Evolutionary conservation across 2,113 vertebrate species (phyloP).

Genomic region (Copsychus sechellarum): DNA sequence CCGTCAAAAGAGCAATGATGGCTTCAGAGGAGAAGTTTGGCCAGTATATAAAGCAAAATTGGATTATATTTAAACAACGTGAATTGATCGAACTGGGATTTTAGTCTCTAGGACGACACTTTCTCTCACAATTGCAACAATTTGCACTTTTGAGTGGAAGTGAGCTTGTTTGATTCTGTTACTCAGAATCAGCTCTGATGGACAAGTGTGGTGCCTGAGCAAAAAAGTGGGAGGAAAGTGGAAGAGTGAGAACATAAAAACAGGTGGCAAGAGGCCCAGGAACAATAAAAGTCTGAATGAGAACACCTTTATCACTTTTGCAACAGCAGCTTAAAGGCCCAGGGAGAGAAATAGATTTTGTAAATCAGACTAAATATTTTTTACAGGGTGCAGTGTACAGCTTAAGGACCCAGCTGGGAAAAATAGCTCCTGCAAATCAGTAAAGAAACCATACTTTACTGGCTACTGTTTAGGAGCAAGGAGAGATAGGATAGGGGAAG

Average conservation of each 20-base stretch:
- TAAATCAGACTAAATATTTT: conserved; percentile 58
- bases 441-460: conserved; percentile 7
- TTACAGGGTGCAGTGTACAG: conserved; percentile 1
- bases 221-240: not conserved
- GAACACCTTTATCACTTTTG: conserved; percentile 49
- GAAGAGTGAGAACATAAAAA: not conserved
- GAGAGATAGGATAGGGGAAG: not conserved
- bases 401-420: not conserved
- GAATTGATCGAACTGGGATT: conserved; percentile 21
- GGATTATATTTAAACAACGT: conserved; percentile 11
- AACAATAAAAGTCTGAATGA: conserved; percentile 34
- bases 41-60: not conserved
- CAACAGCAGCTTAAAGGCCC: conserved; percentile 35
- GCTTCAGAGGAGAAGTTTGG: not conserved
- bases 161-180: not conserved
- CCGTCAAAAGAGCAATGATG: not conserved
- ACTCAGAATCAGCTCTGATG: not conserved
- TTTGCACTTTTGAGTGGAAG: conserved; percentile 9
- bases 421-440: conserved; percentile 32
- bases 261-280: conserved; percentile 6
- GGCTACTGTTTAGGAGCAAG: not conserved
- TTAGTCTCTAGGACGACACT: not conserved
- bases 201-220: not conserved
- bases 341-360: conserved; percentile 57
- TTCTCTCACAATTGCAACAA: not conserved